Conservation (phyloP, 2,797 vertebrate genomes). For the Perodicticus potto region DNA sequence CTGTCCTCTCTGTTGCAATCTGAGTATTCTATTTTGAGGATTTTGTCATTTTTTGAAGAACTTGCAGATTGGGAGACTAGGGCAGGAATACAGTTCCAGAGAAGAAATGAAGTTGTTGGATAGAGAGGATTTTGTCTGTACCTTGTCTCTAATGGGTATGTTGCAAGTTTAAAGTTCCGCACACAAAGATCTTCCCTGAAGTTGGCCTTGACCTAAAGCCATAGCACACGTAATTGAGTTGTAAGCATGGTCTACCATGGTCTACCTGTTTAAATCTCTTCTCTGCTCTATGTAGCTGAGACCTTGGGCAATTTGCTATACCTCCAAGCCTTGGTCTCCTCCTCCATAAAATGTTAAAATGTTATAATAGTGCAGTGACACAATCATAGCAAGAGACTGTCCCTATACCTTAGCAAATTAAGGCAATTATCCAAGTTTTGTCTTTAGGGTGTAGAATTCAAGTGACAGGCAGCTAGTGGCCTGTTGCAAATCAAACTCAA, state of each 20-base stretch:
- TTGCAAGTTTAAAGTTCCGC: not conserved
- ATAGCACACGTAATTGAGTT: not conserved
- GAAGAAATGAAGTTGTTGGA: not conserved
- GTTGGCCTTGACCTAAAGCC: not conserved
- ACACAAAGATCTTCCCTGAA: not conserved
- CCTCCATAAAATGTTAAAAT: not conserved
- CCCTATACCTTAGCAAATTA: conserved; percentile 3
- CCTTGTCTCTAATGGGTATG: not conserved
- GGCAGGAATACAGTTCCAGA: not conserved
- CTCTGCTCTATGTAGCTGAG: not conserved
- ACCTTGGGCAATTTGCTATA: not conserved
- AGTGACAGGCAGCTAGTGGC: not conserved
- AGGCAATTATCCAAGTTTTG: conserved; percentile 22
- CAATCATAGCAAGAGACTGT: not conserved
- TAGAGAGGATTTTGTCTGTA: not conserved
- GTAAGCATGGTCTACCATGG: not conserved
- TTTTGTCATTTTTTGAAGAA: conserved; percentile 30
- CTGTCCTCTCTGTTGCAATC: not conserved
- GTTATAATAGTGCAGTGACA: not conserved
- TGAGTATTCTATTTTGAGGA: conserved; percentile 35
- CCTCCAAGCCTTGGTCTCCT: not conserved
- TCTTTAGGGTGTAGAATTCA: conserved; percentile 38
- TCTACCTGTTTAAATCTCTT: not conserved
- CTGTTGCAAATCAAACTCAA: not conserved
- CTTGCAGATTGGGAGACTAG: not conserved